Percentiles rank a stretch among this genome's conserved stretches.
Conservation (phyloP, 2,888 invertebrate genomes). For the Caenorhabditis afra region DNA sequence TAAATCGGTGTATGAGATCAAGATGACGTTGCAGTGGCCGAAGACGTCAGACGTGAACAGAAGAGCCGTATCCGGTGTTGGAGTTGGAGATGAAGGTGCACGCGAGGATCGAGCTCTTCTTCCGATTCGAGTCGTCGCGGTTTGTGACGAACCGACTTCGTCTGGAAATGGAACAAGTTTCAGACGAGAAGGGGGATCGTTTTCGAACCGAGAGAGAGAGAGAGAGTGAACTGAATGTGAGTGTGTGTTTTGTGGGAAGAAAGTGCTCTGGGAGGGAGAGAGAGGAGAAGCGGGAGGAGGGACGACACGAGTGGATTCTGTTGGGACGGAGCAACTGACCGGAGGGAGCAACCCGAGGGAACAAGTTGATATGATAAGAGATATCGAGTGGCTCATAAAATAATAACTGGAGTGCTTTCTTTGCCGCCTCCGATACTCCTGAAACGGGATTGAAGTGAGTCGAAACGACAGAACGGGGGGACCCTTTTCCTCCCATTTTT, state of each 20-base stretch:
- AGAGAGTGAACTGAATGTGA: constrained; percentile 1
- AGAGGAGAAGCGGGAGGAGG: constrained; percentile 6
- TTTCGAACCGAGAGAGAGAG: not conserved
- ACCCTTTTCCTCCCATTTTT: no score
- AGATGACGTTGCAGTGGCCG: not conserved
- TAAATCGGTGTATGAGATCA: constrained; percentile 15
- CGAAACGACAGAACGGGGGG: not conserved
- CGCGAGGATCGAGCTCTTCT: constrained; percentile 57
- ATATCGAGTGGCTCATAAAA: constrained; percentile 19
- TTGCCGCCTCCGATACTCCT: constrained; percentile 49
- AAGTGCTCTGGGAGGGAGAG: not conserved
- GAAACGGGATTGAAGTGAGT: constrained; percentile 18
- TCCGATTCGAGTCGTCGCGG: constrained; percentile 40
- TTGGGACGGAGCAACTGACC: constrained; percentile 27
- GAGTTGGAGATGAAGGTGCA: constrained; percentile 57
- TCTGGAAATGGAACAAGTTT: constrained; percentile 21
- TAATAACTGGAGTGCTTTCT: constrained; percentile 44
- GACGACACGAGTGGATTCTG: constrained; percentile 33
- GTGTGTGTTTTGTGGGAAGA: not conserved
- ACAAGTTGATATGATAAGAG: not conserved
- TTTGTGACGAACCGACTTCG: constrained; percentile 39
- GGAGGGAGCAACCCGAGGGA: constrained; percentile 9
- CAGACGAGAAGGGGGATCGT: not conserved
- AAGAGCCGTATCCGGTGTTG: constrained; percentile 46
- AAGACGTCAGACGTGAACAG: constrained; percentile 37